Evolutionary conservation across 2,888 invertebrate species (phyloP).

Genomic region (Lepidonotus clava): DNA sequence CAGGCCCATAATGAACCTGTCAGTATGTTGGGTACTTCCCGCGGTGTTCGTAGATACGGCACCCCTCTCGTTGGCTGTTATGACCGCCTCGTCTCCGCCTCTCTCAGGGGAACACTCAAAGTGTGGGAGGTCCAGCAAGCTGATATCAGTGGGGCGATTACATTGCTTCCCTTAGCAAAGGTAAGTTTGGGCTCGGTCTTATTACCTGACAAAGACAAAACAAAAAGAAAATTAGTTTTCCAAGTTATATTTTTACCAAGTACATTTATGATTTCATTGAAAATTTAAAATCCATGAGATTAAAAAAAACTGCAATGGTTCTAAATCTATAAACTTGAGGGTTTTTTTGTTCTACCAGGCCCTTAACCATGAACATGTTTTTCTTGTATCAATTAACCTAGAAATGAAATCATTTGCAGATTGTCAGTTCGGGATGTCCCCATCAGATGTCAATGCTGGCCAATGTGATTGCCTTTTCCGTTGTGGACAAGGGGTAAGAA

Average conservation of each 20-base stretch:
- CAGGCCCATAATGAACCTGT: constrained; percentile 70
- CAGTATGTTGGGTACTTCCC: constrained; percentile 64
- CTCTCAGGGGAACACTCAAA: constrained; percentile 18
- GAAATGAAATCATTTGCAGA: not conserved
- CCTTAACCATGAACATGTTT: too few relatives aligned
- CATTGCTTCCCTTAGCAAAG: not conserved
- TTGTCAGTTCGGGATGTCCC: not conserved
- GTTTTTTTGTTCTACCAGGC: not conserved
- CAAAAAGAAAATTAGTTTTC: too few relatives aligned
- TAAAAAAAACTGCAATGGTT: not conserved
- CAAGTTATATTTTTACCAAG: not conserved
- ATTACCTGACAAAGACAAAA: too few relatives aligned
- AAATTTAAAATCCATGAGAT: too few relatives aligned
- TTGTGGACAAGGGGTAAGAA: constrained; percentile 15
- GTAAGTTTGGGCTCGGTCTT: too few relatives aligned
- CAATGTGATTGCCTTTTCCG: not conserved
- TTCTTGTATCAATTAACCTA: too few relatives aligned
- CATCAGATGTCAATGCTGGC: constrained; percentile 9
- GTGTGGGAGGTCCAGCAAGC: constrained; percentile 9
- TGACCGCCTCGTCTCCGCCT: constrained; percentile 51
- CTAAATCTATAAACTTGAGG: not conserved
- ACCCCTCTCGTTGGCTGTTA: constrained; percentile 3
- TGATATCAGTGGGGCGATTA: not conserved
- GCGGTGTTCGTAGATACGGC: not conserved
- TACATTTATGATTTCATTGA: too few relatives aligned